phyloP scores from a whole-genome alignment of 2,797 vertebrate genomes.

The Danio aesculapii region DNA sequence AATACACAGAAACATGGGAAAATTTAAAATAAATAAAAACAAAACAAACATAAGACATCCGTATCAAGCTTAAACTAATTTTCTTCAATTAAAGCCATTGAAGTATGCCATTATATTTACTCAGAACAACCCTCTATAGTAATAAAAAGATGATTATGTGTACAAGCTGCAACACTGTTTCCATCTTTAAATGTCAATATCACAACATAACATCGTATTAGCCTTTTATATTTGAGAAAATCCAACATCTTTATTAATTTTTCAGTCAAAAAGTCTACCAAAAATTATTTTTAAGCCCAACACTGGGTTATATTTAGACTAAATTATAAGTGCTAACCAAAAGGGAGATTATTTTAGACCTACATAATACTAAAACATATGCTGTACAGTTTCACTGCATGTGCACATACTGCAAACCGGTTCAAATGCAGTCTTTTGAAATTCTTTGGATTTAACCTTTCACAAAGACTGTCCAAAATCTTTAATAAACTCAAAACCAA shows the following conservation, averaged over 20 bases:
- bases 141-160: neutral
- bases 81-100: neutral
- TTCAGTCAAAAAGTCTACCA: neutral
- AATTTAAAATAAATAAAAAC: neutral
- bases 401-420: neutral
- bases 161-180: neutral
- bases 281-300: neutral
- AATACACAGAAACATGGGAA: neutral
- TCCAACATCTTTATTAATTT: neutral
- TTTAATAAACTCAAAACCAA: conserved; percentile 6
- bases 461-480: neutral
- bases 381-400: conserved; percentile 14
- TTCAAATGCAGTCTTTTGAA: neutral
- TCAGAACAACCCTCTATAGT: neutral
- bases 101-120: neutral
- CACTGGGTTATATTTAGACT: neutral
- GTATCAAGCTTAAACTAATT: neutral
- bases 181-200: neutral
- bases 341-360: neutral
- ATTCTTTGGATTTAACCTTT: neutral
- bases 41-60: neutral
- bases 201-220: neutral
- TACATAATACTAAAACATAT: neutral
- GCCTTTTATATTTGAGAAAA: neutral
- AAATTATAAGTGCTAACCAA: neutral